Conservation (phyloP, 2,797 vertebrate genomes). For the Euphonia xanthogaster region DNA sequence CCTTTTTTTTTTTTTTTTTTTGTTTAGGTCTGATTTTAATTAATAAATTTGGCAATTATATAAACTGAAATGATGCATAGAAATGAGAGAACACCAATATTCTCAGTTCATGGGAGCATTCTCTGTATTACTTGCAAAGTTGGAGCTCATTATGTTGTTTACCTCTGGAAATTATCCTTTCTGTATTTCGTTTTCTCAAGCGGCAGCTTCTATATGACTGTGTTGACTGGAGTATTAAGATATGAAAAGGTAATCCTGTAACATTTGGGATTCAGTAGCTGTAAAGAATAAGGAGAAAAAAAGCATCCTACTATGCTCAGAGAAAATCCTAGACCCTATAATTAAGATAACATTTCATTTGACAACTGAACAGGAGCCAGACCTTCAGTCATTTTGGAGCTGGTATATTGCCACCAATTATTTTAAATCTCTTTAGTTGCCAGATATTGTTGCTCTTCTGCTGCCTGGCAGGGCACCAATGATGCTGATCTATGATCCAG, state of each 20-base stretch:
- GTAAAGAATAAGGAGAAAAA: neutral
- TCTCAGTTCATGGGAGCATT: neutral
- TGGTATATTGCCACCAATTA: neutral
- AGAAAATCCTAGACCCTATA: neutral
- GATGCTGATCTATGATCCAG: neutral
- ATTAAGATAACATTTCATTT: conserved; percentile 52
- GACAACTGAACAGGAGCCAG: conserved; percentile 21
- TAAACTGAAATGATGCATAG: neutral
- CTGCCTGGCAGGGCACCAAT: neutral
- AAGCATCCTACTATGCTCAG: neutral
- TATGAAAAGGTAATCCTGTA: conserved; percentile 42
- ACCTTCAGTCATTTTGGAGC: conserved; percentile 7
- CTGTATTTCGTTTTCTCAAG: neutral
- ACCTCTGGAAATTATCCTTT: neutral
- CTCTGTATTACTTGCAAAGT: neutral
- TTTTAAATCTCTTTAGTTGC: neutral
- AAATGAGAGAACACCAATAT: neutral
- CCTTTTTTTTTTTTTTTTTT: neutral
- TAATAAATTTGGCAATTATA: neutral
- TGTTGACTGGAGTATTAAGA: conserved; percentile 25
- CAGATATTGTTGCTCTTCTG: neutral
- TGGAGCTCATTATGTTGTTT: neutral
- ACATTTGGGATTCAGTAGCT: neutral
- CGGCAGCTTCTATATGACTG: neutral
- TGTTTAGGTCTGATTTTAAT: neutral